Conservation (phyloP, 2,113 vertebrate species). For the Lonchura striata region DNA sequence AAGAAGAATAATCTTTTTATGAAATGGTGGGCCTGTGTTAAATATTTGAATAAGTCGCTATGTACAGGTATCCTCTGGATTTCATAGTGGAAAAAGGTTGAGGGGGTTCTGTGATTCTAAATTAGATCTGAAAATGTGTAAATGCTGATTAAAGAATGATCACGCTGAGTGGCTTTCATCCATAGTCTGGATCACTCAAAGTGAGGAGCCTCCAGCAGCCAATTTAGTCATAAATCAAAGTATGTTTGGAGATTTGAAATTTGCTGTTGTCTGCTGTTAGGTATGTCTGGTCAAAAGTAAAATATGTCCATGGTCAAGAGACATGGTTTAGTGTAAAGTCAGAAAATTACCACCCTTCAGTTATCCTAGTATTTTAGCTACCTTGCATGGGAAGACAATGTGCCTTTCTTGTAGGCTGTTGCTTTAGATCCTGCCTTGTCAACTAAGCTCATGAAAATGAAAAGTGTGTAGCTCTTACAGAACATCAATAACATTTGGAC, state of each 20-base stretch:
- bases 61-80: neutral
- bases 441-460: neutral
- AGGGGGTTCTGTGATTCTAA: neutral
- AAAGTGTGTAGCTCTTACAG: neutral
- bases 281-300: neutral
- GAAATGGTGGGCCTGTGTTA: neutral
- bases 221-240: neutral
- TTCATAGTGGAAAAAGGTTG: neutral
- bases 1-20: neutral
- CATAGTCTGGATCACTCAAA: neutral
- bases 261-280: neutral
- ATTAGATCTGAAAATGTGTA: neutral
- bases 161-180: neutral
- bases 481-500: neutral
- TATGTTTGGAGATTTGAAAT: neutral
- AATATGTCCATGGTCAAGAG: neutral
- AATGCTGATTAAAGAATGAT: neutral
- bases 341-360: neutral
- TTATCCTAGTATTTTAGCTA: neutral
- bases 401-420: neutral
- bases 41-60: neutral
- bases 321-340: neutral
- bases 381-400: neutral
- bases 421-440: neutral
- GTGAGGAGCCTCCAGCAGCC: neutral